These are phyloP conservation scores for Hipparchia sbordonii DNA, from an alignment of 2,888 invertebrate species.

Conservation along the genomic window DNA sequence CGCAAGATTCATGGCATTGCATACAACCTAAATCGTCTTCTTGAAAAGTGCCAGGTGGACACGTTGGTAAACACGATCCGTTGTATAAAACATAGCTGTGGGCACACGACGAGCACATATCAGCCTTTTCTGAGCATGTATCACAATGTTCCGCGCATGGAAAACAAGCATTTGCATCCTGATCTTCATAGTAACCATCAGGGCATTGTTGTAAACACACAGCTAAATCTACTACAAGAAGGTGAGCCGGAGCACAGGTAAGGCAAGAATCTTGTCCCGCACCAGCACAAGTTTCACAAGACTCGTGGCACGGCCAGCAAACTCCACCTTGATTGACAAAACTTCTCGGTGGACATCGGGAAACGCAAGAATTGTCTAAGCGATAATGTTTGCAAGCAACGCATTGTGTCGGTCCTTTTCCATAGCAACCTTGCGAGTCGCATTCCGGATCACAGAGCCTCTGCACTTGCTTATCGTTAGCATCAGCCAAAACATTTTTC, in stretches of 20 bases:
- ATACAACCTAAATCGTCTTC: constrained; percentile 93
- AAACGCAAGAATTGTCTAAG: constrained; percentile 92
- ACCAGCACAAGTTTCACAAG: constrained; percentile 94
- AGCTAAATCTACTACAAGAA: constrained; percentile 91
- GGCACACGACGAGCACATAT: constrained; percentile 93
- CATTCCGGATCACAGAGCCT: constrained; percentile 92
- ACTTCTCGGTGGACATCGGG: constrained; percentile 91
- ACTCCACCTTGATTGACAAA: constrained; percentile 91
- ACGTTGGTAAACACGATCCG: constrained; percentile 92
- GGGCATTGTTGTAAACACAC: constrained; percentile 94
- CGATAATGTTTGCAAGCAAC: constrained; percentile 92
- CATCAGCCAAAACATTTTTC: constrained; percentile 84
- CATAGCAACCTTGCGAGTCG: constrained; percentile 90
- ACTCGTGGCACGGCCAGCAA: constrained; percentile 94
- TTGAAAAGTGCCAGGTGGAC: constrained; percentile 92
- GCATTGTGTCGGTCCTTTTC: constrained; percentile 92
- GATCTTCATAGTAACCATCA: constrained; percentile 93
- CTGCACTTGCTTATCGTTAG: constrained; percentile 84
- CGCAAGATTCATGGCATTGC: constrained; percentile 90
- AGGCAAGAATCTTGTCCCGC: constrained; percentile 93
- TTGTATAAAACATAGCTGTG: constrained; percentile 93
- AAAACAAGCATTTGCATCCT: constrained; percentile 90
- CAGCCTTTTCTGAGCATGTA: constrained; percentile 91
- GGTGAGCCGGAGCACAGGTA: constrained; percentile 91
- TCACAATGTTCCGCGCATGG: constrained; percentile 94